Evolutionary conservation across 2,113 vertebrate species (phyloP).

Genomic region (Suricata suricatta): DNA sequence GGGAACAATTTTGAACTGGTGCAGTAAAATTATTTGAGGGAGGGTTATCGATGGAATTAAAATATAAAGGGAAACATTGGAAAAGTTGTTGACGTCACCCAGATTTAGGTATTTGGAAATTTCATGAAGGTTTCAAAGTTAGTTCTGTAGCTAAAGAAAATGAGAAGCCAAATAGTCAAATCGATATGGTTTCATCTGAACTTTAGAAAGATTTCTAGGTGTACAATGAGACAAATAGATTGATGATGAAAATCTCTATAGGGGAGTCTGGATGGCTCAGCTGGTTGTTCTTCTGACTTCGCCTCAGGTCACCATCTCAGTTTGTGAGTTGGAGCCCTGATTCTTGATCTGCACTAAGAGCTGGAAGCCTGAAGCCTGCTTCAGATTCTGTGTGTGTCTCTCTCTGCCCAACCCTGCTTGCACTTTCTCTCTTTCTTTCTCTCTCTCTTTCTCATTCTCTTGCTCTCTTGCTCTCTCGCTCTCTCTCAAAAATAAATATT

Average conservation of each 20-base stretch:
- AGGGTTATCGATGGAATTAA: neutral
- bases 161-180: neutral
- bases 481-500: no score
- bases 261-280: no score
- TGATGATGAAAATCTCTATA: neutral
- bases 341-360: no score
- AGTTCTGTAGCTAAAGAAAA: neutral
- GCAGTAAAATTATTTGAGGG: neutral
- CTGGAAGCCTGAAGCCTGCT: no score
- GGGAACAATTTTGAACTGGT: neutral
- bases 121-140: neutral
- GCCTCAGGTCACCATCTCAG: no score
- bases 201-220: neutral
- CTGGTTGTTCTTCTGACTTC: no score
- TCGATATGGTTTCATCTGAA: neutral
- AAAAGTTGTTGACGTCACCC: neutral
- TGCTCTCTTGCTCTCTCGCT: no score
- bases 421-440: no score
- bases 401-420: no score
- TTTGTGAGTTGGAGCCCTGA: no score
- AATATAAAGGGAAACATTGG: neutral
- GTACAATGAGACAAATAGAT: neutral
- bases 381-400: no score
- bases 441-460: no score
- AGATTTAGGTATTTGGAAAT: neutral